Evolutionary conservation across 1,140 invertebrate genomes (phyloP).

Genomic region (Leucophenga varia): DNA sequence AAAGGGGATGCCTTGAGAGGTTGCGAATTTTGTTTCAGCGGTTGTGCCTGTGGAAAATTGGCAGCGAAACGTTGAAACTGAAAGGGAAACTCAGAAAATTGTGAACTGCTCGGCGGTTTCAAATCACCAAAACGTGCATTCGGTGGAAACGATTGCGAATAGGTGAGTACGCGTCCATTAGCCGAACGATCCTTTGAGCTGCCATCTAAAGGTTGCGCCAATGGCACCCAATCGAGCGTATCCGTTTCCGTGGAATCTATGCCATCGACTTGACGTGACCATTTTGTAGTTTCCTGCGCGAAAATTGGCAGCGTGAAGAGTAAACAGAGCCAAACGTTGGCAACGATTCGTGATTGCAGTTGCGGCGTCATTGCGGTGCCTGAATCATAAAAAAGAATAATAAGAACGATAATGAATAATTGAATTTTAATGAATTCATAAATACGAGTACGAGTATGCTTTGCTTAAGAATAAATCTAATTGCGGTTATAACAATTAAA

Average conservation of each 20-base stretch:
- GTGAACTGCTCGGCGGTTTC: constrained; percentile 22
- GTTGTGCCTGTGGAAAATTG: constrained; percentile 24
- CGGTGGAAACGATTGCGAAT: constrained; percentile 49
- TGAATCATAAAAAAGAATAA: too few relatives aligned
- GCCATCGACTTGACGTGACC: constrained; percentile 47
- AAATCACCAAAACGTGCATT: constrained; percentile 41
- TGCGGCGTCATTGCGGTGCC: constrained; percentile 43
- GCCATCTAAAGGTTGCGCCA: constrained; percentile 41
- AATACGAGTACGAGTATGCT: too few relatives aligned
- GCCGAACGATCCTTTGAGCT: constrained; percentile 40
- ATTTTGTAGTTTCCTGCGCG: constrained; percentile 29
- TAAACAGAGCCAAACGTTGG: constrained; percentile 32
- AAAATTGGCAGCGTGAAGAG: constrained; percentile 15
- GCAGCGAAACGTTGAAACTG: constrained; percentile 38
- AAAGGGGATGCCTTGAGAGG: constrained; percentile 17
- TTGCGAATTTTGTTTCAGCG: constrained; percentile 22
- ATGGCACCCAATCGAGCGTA: constrained; percentile 44
- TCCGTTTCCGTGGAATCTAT: constrained; percentile 29
- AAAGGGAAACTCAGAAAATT: constrained; percentile 46
- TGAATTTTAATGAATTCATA: too few relatives aligned
- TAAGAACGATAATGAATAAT: too few relatives aligned
- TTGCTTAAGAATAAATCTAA: too few relatives aligned
- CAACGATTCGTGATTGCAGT: constrained; percentile 33
- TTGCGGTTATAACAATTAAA: too few relatives aligned
- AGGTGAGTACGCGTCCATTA: constrained; percentile 48